Base-by-base conservation (phyloP, 2,113 vertebrate genomes). In the Embiotoca jacksoni region DNA sequence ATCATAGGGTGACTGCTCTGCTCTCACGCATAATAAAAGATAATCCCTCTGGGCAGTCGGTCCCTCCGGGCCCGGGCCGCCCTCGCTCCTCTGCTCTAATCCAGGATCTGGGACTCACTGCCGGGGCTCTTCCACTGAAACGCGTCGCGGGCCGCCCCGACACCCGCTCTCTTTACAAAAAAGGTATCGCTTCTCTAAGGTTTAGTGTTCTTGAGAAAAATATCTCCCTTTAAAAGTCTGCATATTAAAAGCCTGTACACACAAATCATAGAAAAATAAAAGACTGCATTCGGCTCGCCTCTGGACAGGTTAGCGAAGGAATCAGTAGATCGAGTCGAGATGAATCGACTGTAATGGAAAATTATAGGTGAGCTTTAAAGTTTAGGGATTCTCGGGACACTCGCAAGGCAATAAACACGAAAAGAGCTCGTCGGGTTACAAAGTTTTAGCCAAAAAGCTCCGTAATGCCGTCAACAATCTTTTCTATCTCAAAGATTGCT, bases 261-360 rank as follows among this genome's bases (percentile, higher is more conserved):
- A 85, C 74, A 89, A 91, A 87, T 86, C 31, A 90, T 90, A 90
- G 75, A 92, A 91, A 92, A 91, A 90, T 81, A 90, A 92, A 87
- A 78, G 6, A 83, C 78, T 83, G 84, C 82, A 56, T 81, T 87
- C 59, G 61, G 75, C 77, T 84, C 0, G 44, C 41, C 47, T 83
- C 52, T 59, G 55, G 75, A 31, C 30, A 53, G 57, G 37, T 72
- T 74, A 79, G 83, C 80, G 46, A 82, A 84, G 67, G 35, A 83
- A 83, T 71, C 46, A 23, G 49, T 57, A 41, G 10, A 37, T 64
- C 59, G 13, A 58, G 65, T 78, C 68, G 35, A n/a, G 44, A 73
- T 82, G 58, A 2, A 67, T 64, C 68, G 54, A 64, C 66, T 39
- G 32, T 83, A 61, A 31, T 73, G 79, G 68, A 81, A 90, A 85